Percentiles rank a stretch among this genome's conserved stretches.
Evolutionary conservation across 1,140 invertebrate genomes (phyloP).

Genomic region (Drosophila kurseongensis): DNA sequence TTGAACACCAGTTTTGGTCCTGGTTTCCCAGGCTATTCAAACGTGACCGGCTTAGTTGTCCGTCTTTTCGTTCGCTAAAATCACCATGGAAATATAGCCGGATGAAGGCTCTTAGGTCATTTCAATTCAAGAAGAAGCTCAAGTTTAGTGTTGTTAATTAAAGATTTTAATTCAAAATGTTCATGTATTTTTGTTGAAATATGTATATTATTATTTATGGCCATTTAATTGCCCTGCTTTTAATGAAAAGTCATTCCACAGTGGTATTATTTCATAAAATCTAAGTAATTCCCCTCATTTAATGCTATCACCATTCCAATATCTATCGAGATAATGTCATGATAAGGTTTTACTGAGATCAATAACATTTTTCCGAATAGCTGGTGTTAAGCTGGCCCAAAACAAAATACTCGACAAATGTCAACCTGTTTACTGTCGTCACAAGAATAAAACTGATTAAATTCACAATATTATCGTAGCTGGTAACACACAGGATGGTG

Average conservation of each 20-base stretch:
- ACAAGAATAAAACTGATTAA: slow-evolving; percentile 37
- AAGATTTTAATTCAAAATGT: not conserved
- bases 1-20: slow-evolving; percentile 28
- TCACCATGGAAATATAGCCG: slow-evolving; percentile 27
- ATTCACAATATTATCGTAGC: slow-evolving; percentile 32
- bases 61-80: slow-evolving; percentile 6
- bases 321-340: slow-evolving; percentile 7
- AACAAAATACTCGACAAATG: slow-evolving; percentile 10
- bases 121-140: not conserved
- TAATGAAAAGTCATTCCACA: no score
- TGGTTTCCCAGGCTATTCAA: slow-evolving; percentile 22
- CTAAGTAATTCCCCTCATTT: not conserved
- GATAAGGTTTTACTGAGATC: not conserved
- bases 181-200: no score
- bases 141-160: not conserved
- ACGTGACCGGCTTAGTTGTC: slow-evolving; percentile 60
- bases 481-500: slow-evolving; percentile 20
- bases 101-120: slow-evolving; percentile 8
- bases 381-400: not conserved
- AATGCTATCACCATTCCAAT: not conserved
- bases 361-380: slow-evolving; percentile 10
- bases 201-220: no score
- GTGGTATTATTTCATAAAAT: no score
- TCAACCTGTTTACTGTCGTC: slow-evolving; percentile 24
- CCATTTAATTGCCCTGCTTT: no score